Percentiles rank a stretch among this genome's conserved stretches.
Evolutionary conservation across 1,140 invertebrate genomes (phyloP).

Genomic region (Arctopsyche grandis): DNA sequence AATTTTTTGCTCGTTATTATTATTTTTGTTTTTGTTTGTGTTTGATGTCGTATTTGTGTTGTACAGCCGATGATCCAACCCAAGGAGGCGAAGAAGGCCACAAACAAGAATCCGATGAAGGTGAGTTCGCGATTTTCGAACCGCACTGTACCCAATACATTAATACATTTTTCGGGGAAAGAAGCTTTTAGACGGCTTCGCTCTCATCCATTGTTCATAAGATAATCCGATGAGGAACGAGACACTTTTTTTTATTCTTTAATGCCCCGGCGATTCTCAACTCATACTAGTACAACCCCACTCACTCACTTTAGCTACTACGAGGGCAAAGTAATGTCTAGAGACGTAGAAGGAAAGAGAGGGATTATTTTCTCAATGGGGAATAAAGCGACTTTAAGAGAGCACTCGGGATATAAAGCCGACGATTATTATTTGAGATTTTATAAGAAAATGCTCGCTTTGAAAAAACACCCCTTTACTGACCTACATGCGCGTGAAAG

Average conservation of each 20-base stretch:
- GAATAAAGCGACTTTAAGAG: conserved; percentile 34
- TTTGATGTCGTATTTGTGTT: conserved; percentile 8
- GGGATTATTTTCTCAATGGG: conserved; percentile 34
- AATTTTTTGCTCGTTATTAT: conserved; percentile 7
- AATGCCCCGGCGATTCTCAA: conserved; percentile 31
- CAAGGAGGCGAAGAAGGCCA: conserved; percentile 28
- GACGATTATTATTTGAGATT: conserved; percentile 29
- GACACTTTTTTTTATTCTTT: conserved; percentile 33
- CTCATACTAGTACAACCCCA: neutral
- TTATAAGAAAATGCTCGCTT: neutral
- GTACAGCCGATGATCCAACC: conserved; percentile 47
- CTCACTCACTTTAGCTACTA: too few species aligned
- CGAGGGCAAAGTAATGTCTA: too few species aligned
- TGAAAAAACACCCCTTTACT: neutral
- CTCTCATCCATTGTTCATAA: conserved; percentile 52
- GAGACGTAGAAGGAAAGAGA: neutral
- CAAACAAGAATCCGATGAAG: conserved; percentile 13
- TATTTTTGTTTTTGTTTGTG: neutral
- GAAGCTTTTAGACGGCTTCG: conserved; percentile 32
- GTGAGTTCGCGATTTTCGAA: conserved; percentile 22
- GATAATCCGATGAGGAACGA: conserved; percentile 46
- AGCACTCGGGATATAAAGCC: conserved; percentile 37
- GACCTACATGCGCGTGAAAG: neutral
- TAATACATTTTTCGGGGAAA: neutral
- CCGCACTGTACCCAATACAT: neutral